phyloP scores from a whole-genome alignment of 2,797 vertebrate species.

The Pogoniulus pusillus region DNA sequence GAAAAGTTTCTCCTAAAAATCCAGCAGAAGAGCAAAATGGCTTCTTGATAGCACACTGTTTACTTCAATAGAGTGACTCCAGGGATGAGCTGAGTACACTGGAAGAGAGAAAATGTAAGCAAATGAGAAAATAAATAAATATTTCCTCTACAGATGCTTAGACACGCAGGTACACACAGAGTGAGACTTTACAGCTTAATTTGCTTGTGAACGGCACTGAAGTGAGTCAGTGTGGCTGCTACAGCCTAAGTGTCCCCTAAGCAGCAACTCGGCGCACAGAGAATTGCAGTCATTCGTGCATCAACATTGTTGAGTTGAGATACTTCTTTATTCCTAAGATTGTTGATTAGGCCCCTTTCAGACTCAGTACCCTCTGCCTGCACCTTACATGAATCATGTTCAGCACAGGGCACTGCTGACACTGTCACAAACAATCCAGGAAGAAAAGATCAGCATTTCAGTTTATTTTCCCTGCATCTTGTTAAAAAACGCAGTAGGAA shows the following conservation, averaged over 20 bases:
- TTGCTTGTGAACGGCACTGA: constrained; percentile 40
- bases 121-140: constrained; percentile 41
- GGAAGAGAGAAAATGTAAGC: constrained; percentile 1
- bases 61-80: not conserved
- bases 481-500: constrained; percentile 68
- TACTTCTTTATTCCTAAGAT: constrained; percentile 40
- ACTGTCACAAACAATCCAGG: constrained; percentile 57
- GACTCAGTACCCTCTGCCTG: constrained; percentile 49
- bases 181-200: constrained; percentile 49
- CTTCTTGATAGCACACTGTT: not conserved
- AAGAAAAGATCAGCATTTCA: constrained; percentile 68
- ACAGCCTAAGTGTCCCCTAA: constrained; percentile 38
- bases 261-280: constrained; percentile 29
- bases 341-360: constrained; percentile 68
- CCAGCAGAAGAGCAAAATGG: not conserved
- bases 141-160: not conserved
- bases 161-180: not conserved
- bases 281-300: constrained; percentile 35
- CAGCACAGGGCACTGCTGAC: constrained; percentile 37
- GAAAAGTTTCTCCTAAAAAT: not conserved
- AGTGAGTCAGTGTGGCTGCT: constrained; percentile 34
- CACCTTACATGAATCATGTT: constrained; percentile 54
- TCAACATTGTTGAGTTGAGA: constrained; percentile 57
- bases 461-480: constrained; percentile 69
- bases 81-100: not conserved